Percentiles rank a stretch among this genome's conserved stretches.
phyloP scores from a whole-genome alignment of 2,113 vertebrate species.

The Menura novaehollandiae region DNA sequence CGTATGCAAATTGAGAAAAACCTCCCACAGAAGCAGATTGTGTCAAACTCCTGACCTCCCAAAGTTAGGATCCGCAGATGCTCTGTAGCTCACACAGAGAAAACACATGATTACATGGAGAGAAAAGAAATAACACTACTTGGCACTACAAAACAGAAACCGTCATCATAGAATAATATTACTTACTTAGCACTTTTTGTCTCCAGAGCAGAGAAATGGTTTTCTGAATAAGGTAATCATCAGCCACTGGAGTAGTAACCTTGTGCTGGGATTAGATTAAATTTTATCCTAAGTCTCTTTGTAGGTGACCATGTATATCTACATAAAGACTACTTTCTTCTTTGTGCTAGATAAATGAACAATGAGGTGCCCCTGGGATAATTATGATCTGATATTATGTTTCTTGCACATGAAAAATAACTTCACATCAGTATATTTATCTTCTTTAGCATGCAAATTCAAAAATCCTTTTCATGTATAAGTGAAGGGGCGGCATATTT shows the following conservation, averaged over 20 bases:
- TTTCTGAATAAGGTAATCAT: not conserved
- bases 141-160: not conserved
- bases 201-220: not conserved
- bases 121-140: not conserved
- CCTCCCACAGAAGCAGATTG: not conserved
- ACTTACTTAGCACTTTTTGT: not conserved
- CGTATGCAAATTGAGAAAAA: not conserved
- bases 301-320: not conserved
- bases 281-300: not conserved
- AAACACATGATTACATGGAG: not conserved
- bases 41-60: not conserved
- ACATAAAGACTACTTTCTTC: not conserved
- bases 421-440: not conserved
- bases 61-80: not conserved
- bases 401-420: not conserved
- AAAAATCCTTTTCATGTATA: not conserved
- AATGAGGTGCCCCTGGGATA: not conserved
- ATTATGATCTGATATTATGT: not conserved
- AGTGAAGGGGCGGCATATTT: not conserved
- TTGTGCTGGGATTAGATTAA: not conserved
- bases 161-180: not conserved
- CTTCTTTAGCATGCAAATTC: not conserved
- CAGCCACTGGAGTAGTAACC: not conserved
- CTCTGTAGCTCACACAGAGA: not conserved
- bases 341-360: not conserved